Conservation (phyloP, 2,888 invertebrate genomes). For the Plebejus melissa region DNA sequence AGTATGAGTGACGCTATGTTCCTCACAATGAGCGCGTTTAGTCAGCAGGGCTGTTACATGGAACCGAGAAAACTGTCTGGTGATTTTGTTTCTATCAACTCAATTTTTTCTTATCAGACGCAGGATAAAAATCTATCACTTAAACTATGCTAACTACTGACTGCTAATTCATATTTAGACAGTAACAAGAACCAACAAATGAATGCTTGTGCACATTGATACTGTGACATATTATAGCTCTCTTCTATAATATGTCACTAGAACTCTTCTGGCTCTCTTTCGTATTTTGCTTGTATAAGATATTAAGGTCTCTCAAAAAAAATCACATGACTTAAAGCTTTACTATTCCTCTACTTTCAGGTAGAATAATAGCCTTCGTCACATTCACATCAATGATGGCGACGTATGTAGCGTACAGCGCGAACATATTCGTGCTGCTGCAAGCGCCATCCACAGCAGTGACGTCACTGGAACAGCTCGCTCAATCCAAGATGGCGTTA, state of each 20-base stretch:
- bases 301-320: too few relatives aligned
- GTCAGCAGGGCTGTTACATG: constrained; percentile 77
- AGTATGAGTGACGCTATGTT: constrained; percentile 66
- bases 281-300: too few relatives aligned
- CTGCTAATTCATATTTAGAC: too few relatives aligned
- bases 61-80: constrained; percentile 64
- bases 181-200: too few relatives aligned
- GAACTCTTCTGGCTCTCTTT: too few relatives aligned
- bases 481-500: constrained; percentile 76
- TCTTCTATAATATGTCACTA: too few relatives aligned
- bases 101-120: background rate
- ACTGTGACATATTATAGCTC: too few relatives aligned
- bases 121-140: too few relatives aligned
- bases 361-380: constrained; percentile 56
- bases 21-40: constrained; percentile 74
- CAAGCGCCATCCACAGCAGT: constrained; percentile 81
- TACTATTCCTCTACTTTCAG: constrained; percentile 39
- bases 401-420: constrained; percentile 82
- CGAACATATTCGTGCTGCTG: constrained; percentile 82
- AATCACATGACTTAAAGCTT: background rate
- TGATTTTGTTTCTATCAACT: background rate
- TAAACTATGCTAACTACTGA: too few relatives aligned
- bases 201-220: too few relatives aligned
- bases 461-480: constrained; percentile 73
- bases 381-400: constrained; percentile 70